Percentiles rank a stretch among this genome's conserved stretches.
These are phyloP conservation scores for Corydoras sp. DNA, from an alignment of 2,113 vertebrate species.

Conservation along the genomic window DNA sequence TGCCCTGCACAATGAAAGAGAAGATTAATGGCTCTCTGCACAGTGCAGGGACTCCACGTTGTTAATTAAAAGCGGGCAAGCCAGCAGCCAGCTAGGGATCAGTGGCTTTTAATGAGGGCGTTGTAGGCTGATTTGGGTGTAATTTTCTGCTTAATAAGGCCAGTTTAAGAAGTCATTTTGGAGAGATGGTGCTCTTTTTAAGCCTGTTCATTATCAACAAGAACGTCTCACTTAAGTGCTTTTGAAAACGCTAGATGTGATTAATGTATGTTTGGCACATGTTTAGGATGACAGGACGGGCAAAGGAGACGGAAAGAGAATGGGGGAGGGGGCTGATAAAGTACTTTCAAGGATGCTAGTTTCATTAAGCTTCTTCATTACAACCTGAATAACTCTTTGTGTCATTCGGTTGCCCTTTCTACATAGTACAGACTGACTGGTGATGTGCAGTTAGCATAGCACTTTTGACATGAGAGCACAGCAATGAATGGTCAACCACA, in stretches of 20 bases:
- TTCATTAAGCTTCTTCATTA: conserved; percentile 84
- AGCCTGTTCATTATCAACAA: conserved; percentile 85
- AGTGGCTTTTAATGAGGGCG: conserved; percentile 88
- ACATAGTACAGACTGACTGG: conserved; percentile 32
- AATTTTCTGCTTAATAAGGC: conserved; percentile 93
- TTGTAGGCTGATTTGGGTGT: conserved; percentile 88
- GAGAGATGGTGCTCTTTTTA: conserved; percentile 79
- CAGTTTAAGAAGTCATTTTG: conserved; percentile 88
- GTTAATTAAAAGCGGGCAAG: conserved; percentile 87
- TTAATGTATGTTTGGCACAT: conserved; percentile 76
- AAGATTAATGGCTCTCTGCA: conserved; percentile 90
- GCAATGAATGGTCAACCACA: conserved; percentile 15
- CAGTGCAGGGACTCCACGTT: conserved; percentile 73
- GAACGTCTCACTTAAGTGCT: conserved; percentile 78
- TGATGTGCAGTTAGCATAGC: conserved; percentile 37
- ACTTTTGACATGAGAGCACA: conserved; percentile 34
- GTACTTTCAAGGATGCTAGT: conserved; percentile 88
- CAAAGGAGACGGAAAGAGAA: conserved; percentile 46
- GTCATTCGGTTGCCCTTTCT: conserved; percentile 60
- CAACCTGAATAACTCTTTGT: conserved; percentile 74
- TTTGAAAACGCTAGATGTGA: conserved; percentile 81
- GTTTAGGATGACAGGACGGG: conserved; percentile 76
- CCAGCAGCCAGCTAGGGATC: conserved; percentile 80
- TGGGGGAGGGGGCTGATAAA: conserved; percentile 68
- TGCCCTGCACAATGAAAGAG: conserved; percentile 70